Base-by-base conservation (phyloP, 2,113 vertebrate genomes). In the Heterocephalus glaber region DNA sequence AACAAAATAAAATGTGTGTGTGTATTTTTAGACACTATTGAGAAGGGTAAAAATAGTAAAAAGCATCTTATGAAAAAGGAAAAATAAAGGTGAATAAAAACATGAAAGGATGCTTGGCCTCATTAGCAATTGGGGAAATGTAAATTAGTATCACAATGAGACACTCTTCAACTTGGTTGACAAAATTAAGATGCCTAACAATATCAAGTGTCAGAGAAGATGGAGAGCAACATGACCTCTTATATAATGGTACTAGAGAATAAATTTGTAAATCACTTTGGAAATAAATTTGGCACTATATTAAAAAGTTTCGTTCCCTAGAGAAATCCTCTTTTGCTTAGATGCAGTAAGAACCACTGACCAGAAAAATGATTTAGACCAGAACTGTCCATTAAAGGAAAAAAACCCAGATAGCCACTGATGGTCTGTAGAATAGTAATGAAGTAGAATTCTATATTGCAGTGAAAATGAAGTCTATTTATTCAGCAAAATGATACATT, bases 31-130 rank as follows among this genome's bases (percentile, higher is more conserved):
- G 22, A 60, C 88, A 61, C 60, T 26, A 47, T 30, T 10, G 26
- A 96, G 61, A 84, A 91, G 70, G 41, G 12, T 44, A 56, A 90
- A 84, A 81, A 63, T 14, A n/a, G 38, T 74, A 60, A 93, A 83
- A 92, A 85, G 13, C 9, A 84, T 83, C 60, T 95, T 41, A 63
- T 81, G 26, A 65, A 41, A 63, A 74, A 72, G 81, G 33, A 38
- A 38, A 80, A 90, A 82, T n/a, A 49, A 77, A 76, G 4, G 20
- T 66, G 11, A 58, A 33, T 24, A 77, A 52, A 58, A 38, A 44
- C 24, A 84, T 38, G 7, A 89, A 35, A 58, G 41, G 58, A 77
- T 38, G 10, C 7, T 76, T 38, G 24, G 58, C 24, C 16, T 84
- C 17, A 16, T 76, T 20, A 89, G 87, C 33, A 66, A 33, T 11